Evolutionary conservation across 2,888 invertebrate genomes (phyloP), one percentile per base, ranked within the genome.

Genomic region (Chymomyza procnemis): DNA sequence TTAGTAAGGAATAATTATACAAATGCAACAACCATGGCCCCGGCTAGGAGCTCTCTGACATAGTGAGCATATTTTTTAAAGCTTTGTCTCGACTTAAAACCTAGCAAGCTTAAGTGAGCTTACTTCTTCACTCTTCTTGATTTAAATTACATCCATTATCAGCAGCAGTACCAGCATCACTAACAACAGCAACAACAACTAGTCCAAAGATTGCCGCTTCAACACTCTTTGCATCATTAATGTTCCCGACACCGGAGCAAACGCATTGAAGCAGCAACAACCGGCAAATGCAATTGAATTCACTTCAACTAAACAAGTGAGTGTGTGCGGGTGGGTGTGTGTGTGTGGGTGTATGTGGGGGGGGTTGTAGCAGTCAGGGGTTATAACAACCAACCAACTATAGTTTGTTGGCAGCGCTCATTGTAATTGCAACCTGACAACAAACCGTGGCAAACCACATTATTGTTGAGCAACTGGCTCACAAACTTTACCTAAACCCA

Each of bases 121-220:
- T 61, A 62, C 64, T 61, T 61, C 64, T 61, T 61, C 75, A 71
- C 68, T 78, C 50, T 26, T 22, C n/a, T 64, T 63, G 64, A 14
- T 57, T 66, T 70, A 69, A 72, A 67, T 80, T 65, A 61, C 71
- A 67, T 21, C 66, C 64, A 84, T 74, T 86, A 74, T 70, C 76
- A 78, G 56, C 61, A 70, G 21, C 52, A 19, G 22, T 64, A 65
- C 14, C 18, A 50, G 55, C 69, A 62, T 48, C 57, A n/a, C n/a
- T n/a, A 61, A 68, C 21, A 14, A 46, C 41, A 30, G 19, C 61
- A 34, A 50, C 41, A 63, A 59, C 48, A 64, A 65, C 65, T 30
- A 65, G 73, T 61, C 67, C 67, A 67, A 67, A 66, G 55, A 59
- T 58, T 64, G 67, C 19, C 54, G 69, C 71, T 56, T 30, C 66